A percentile compares a stretch with the other conserved stretches of the same genome.
Conservation (phyloP, 1,140 invertebrate species). For the Caerostris darwini region DNA sequence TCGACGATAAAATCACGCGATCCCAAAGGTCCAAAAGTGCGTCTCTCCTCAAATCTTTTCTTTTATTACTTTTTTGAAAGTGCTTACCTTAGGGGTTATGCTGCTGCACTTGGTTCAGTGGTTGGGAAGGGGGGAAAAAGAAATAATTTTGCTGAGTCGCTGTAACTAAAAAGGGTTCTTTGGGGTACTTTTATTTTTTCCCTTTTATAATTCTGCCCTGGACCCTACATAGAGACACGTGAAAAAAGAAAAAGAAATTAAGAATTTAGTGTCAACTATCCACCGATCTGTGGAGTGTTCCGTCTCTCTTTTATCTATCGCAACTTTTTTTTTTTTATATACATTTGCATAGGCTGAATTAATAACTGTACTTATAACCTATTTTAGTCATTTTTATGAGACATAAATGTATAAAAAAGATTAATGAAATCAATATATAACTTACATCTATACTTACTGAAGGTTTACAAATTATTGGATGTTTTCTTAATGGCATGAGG, state of each 20-base stretch:
- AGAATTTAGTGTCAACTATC: not conserved
- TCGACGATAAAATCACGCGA: slow-evolving; percentile 29
- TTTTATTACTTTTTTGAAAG: slow-evolving; percentile 31
- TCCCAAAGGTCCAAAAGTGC: slow-evolving; percentile 14
- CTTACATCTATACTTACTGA: too few relatives aligned
- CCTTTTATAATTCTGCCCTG: slow-evolving; percentile 13
- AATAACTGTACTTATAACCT: too few relatives aligned
- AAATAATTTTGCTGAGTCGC: slow-evolving; percentile 32
- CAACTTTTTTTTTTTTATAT: too few relatives aligned
- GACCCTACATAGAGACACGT: not conserved
- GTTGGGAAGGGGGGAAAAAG: not conserved
- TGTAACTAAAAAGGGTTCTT: not conserved
- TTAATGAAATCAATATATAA: too few relatives aligned
- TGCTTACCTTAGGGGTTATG: slow-evolving; percentile 33
- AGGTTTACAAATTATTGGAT: too few relatives aligned
- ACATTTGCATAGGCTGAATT: too few relatives aligned
- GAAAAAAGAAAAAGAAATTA: not conserved
- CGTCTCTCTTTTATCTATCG: not conserved
- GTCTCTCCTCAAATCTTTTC: slow-evolving; percentile 13
- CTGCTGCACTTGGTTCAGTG: not conserved
- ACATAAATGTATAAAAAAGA: too few relatives aligned
- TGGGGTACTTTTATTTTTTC: slow-evolving; percentile 1
- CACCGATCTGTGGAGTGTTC: not conserved
- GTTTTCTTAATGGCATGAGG: too few relatives aligned
- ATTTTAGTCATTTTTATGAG: too few relatives aligned